These are phyloP conservation scores for Aphrocallistes beatrix DNA, from an alignment of 37 sponge, comb jelly and placozoan genomes.

Conservation along the genomic window DNA sequence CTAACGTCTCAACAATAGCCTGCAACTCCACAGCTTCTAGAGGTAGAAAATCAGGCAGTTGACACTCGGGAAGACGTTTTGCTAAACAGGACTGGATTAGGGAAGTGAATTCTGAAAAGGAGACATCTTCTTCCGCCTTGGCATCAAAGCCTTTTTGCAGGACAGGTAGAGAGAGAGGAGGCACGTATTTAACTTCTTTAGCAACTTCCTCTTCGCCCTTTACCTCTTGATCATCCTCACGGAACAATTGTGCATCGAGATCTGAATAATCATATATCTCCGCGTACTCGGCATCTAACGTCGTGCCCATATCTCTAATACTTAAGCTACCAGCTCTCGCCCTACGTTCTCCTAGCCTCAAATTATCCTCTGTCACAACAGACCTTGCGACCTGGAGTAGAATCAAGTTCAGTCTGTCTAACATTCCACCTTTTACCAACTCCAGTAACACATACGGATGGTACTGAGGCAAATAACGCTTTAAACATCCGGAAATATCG, in stretches of 20 bases:
- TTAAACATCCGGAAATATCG: not conserved
- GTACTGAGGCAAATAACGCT: conserved; percentile 64
- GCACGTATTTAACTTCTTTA: not conserved
- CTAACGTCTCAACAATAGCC: conserved; percentile 70
- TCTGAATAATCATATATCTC: not conserved
- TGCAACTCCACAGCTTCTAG: conserved; percentile 65
- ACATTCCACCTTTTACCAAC: conserved; percentile 63
- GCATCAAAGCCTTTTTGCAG: not conserved
- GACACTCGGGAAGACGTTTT: not conserved
- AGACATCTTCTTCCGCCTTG: not conserved
- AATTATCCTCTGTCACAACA: conserved; percentile 26
- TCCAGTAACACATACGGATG: conserved; percentile 75
- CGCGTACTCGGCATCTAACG: conserved; percentile 21
- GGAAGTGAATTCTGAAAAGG: not conserved
- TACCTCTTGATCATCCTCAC: not conserved
- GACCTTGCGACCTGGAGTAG: conserved; percentile 54
- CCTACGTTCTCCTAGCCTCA: not conserved
- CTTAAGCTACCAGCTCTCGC: not conserved
- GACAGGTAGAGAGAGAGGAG: not conserved
- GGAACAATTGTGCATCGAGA: conserved; percentile 23
- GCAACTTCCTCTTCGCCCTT: not conserved
- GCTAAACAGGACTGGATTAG: not conserved
- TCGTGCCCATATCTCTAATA: not conserved
- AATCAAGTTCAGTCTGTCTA: conserved; percentile 53
- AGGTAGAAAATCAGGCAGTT: conserved; percentile 55